Percentiles rank a stretch among this genome's conserved stretches.
Conservation (phyloP, 1,140 invertebrate species). For the Brachystomella parvula region DNA sequence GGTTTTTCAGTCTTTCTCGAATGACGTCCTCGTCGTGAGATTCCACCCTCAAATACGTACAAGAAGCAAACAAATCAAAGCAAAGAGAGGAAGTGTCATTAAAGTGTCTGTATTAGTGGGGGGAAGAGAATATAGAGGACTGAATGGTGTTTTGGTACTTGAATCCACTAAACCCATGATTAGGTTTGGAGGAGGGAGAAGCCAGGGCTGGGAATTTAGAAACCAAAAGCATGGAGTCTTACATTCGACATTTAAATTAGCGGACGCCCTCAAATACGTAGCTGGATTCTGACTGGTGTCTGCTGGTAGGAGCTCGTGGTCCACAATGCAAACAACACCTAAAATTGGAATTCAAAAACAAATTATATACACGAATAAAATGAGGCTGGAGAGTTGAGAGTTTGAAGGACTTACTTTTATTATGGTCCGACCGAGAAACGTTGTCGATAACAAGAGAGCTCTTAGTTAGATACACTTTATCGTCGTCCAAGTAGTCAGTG, state of each 20-base stretch:
- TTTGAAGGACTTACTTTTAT: too few species aligned
- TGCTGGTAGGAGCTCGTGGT: constrained; percentile 58
- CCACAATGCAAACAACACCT: constrained; percentile 61
- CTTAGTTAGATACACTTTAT: constrained; percentile 50
- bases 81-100: too few species aligned
- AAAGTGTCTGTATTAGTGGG: too few species aligned
- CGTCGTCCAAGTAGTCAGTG: constrained; percentile 40
- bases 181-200: not conserved
- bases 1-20: not conserved
- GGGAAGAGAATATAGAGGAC: too few species aligned
- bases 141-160: constrained; percentile 3
- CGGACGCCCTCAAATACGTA: constrained; percentile 48
- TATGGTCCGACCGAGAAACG: constrained; percentile 63
- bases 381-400: too few species aligned
- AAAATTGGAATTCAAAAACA: too few species aligned
- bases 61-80: too few species aligned
- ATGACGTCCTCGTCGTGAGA: not conserved
- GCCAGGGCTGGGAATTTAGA: not conserved
- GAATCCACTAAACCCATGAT: not conserved
- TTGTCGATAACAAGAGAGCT: constrained; percentile 57
- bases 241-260: constrained; percentile 72
- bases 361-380: too few species aligned
- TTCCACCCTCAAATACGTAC: too few species aligned
- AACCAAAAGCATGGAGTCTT: constrained; percentile 40
- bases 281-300: constrained; percentile 40